Evolutionary conservation across 1,140 invertebrate species (phyloP).

Genomic region (Apocrypta bakeri): DNA sequence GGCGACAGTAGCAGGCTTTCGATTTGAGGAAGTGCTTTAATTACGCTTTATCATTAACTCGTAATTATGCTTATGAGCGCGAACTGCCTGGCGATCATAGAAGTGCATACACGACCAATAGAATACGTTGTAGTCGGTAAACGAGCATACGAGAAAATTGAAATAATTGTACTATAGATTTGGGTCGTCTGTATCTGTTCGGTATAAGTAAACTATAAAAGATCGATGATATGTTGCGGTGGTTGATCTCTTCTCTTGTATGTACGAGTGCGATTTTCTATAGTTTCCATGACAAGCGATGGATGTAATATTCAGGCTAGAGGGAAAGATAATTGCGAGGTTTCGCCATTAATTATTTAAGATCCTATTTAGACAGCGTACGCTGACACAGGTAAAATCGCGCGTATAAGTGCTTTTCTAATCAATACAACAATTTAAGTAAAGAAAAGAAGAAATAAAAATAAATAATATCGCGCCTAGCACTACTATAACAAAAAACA

Average conservation of each 20-base stretch:
- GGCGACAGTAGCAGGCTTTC: slow-evolving; percentile 8
- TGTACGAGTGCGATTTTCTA: not conserved
- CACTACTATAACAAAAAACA: not conserved
- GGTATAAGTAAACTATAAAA: not conserved
- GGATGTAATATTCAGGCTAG: no score
- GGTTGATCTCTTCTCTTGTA: not conserved
- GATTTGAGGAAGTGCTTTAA: slow-evolving; percentile 45
- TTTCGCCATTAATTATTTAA: not conserved
- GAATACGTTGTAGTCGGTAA: no score
- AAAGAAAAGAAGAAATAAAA: not conserved
- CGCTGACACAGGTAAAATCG: not conserved
- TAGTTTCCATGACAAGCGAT: not conserved
- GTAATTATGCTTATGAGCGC: slow-evolving; percentile 36
- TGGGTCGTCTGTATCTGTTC: not conserved
- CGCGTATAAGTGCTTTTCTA: not conserved
- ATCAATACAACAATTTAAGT: no score
- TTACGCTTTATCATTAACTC: slow-evolving; percentile 46
- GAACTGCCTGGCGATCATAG: not conserved
- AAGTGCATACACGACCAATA: not conserved
- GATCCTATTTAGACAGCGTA: not conserved
- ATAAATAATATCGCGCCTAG: not conserved
- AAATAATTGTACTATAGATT: slow-evolving; percentile 39
- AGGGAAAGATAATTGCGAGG: not conserved
- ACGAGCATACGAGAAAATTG: not conserved
- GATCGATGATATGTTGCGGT: not conserved